Percentiles rank a stretch among this genome's conserved stretches.
phyloP scores from a whole-genome alignment of 1,140 invertebrate species.

The Drosophila azteca region DNA sequence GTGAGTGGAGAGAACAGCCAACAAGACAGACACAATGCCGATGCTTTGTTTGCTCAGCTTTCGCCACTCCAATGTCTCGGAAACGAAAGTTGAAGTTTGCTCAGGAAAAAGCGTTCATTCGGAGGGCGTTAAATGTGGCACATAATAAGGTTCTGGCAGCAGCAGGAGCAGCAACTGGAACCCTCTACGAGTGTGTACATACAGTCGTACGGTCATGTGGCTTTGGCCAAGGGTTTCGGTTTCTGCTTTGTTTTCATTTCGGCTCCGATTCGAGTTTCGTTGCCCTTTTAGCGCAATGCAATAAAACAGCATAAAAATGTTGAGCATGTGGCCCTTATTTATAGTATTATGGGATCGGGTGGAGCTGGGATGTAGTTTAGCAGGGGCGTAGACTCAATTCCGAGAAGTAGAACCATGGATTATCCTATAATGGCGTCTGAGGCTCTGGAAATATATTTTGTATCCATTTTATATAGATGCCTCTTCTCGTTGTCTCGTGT shows the following conservation, averaged over 20 bases:
- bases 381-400: neutral
- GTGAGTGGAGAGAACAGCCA: conserved; percentile 14
- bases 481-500: conserved; percentile 28
- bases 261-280: conserved; percentile 42
- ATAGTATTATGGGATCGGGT: conserved; percentile 46
- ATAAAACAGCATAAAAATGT: conserved; percentile 82
- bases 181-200: neutral
- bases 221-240: neutral
- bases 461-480: conserved; percentile 68
- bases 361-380: conserved; percentile 33
- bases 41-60: conserved; percentile 40
- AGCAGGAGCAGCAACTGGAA: conserved; percentile 14
- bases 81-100: neutral
- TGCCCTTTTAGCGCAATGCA: conserved; percentile 74
- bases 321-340: conserved; percentile 78
- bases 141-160: conserved; percentile 71
- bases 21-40: conserved; percentile 28
- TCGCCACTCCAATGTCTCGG: conserved; percentile 7
- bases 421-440: conserved; percentile 14
- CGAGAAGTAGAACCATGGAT: neutral
- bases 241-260: neutral
- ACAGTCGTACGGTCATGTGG: conserved; percentile 17
- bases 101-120: conserved; percentile 31
- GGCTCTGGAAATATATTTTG: conserved; percentile 47
- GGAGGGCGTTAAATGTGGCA: conserved; percentile 78